A percentile compares a stretch with the other conserved stretches of the same genome.
Evolutionary conservation across 2,888 invertebrate genomes (phyloP).

Genomic region (Sabatieria punctata): DNA sequence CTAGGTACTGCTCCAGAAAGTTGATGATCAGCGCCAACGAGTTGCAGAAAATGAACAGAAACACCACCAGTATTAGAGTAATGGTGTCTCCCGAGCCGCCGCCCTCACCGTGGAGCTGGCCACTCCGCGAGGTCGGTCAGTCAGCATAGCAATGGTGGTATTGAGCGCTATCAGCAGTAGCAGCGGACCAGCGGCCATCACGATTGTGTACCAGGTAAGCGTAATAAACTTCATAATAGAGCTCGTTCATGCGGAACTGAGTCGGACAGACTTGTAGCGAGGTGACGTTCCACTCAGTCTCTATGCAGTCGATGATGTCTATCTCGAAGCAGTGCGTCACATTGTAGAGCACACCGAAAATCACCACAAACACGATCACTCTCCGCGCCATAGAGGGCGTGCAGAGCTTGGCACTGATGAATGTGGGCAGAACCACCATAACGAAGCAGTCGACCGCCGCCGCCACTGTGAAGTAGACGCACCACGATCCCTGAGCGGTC

Average conservation of each 20-base stretch:
- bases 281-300: conserved; percentile 15
- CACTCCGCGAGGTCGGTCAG: not conserved
- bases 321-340: conserved; percentile 27
- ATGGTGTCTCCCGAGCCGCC: not conserved
- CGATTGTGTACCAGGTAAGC: conserved; percentile 7
- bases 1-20: conserved; percentile 9
- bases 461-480: conserved; percentile 29
- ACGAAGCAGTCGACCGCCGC: conserved; percentile 12
- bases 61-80: conserved; percentile 16
- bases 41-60: conserved; percentile 10
- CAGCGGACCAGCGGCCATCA: conserved; percentile 10
- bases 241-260: conserved; percentile 5
- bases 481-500: conserved; percentile 28
- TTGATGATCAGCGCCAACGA: conserved; percentile 9
- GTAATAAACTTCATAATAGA: conserved; percentile 14
- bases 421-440: not conserved
- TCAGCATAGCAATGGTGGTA: not conserved
- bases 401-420: not conserved
- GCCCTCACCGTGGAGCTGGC: not conserved
- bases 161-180: conserved; percentile 5
- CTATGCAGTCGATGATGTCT: conserved; percentile 23
- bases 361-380: conserved; percentile 15
- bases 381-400: not conserved
- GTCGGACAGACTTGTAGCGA: conserved; percentile 25
- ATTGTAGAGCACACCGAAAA: conserved; percentile 24